Evolutionary conservation across 2,888 invertebrate genomes (phyloP), one percentile per base, ranked within the genome.

Genomic region (Pristionchus entomophagus): DNA sequence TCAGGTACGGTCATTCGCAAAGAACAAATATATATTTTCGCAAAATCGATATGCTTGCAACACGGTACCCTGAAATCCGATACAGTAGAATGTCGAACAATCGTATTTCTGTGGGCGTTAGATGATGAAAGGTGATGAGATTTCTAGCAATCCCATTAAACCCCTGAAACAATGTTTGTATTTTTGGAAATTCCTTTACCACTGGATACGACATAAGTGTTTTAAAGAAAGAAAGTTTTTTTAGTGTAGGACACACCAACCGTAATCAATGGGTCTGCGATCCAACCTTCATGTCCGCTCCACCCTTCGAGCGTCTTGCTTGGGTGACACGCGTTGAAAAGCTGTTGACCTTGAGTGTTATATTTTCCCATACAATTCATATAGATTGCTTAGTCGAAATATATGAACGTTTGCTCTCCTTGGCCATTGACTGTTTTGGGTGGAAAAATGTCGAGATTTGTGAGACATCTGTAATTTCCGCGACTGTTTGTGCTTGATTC

Each of bases 121-220:
- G 73, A 35, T 91, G 87, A 62, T 91, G 90, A 85, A 90, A 87
- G 10, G 88, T 87, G 78, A 90, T 89, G 12, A 90, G 78, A 53
- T 90, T 89, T 17, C 85, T 81, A 41, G 87, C 88, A 62, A 90
- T 87, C 4, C 89, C 89, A 12, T 86, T 86, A 65, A 86, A 88
- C 29, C 88, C 88, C 89, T 89, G 87, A 35, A 89, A 87, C 8
- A 45, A 45, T 45, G 45, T 10, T 14, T 10, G 45, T 10, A 10
- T 45, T 45, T 45, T 10, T 45, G 45, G 14, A 45, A 14, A 69
- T 14, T 6, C 6, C 10, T 35, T 6, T 12, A 8, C 32, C 17
- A 17, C 10, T 69, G 6, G 69, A 35, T 17, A 19, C 17, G 17
- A 29, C 12, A 69, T 29, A 29, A 17, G n/a, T n/a, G n/a, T n/a